Percentiles rank a stretch among this genome's conserved stretches.
These are phyloP conservation scores for Heliconius hewitsoni DNA, from an alignment of 1,140 invertebrate species.

Conservation along the genomic window DNA sequence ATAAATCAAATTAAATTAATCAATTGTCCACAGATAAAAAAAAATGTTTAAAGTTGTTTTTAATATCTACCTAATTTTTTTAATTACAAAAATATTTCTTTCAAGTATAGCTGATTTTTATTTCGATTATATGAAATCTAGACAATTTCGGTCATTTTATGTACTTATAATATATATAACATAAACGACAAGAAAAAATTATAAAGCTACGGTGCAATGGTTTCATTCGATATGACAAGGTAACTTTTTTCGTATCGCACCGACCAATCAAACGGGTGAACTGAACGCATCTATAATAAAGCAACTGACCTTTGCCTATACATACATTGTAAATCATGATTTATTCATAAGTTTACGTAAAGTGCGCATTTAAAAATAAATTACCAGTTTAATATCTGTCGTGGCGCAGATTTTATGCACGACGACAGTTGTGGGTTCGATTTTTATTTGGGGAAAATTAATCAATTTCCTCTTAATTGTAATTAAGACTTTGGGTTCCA, in stretches of 20 bases:
- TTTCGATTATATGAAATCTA: no score
- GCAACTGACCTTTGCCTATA: conserved; percentile 68
- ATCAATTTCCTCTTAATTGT: no score
- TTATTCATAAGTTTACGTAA: conserved; percentile 74
- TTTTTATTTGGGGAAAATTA: no score
- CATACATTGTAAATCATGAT: conserved; percentile 73
- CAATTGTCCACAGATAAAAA: no score
- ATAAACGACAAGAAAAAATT: not conserved
- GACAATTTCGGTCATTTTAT: no score
- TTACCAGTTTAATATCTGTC: conserved; percentile 39
- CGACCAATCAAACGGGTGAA: conserved; percentile 63
- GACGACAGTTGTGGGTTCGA: no score
- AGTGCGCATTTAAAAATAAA: conserved; percentile 48
- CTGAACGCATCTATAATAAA: conserved; percentile 60
- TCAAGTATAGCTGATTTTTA: no score
- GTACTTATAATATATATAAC: not conserved
- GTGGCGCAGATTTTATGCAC: conserved; percentile 25
- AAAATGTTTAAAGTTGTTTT: no score
- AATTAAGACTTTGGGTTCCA: no score
- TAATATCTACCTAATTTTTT: no score
- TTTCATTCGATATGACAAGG: conserved; percentile 34
- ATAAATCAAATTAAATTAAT: no score
- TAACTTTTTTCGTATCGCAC: conserved; percentile 28
- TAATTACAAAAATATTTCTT: no score
- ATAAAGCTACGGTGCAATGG: not conserved